phyloP scores from a whole-genome alignment of 1,140 invertebrate species.

The Galendromus occidentalis region DNA sequence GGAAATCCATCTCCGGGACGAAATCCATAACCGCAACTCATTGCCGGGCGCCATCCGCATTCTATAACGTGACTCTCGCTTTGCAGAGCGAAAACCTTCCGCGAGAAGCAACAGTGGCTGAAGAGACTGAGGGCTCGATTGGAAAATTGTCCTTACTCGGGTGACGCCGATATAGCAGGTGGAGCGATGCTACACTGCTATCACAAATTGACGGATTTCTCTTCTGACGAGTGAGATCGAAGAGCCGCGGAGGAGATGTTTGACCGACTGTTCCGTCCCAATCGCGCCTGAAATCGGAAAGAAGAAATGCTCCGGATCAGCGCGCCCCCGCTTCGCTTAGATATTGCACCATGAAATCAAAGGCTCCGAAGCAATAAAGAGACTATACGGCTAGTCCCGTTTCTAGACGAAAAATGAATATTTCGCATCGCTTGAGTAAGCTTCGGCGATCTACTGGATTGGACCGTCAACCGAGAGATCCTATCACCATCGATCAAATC shows the following conservation, averaged over 20 bases:
- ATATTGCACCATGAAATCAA: not conserved
- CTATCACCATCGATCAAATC: too few species aligned
- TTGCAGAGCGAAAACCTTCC: not conserved
- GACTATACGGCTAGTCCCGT: too few species aligned
- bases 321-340: not conserved
- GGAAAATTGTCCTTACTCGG: not conserved
- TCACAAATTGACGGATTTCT: not conserved
- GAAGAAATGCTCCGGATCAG: not conserved
- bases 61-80: not conserved
- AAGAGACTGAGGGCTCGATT: not conserved
- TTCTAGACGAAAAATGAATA: too few species aligned
- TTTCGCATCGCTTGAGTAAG: too few species aligned
- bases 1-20: not conserved
- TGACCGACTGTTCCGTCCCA: not conserved
- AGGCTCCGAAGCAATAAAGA: not conserved
- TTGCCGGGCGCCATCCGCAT: not conserved
- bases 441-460: too few species aligned
- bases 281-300: not conserved
- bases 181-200: not conserved
- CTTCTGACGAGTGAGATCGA: not conserved
- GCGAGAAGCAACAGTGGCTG: not conserved
- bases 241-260: not conserved
- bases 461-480: too few species aligned
- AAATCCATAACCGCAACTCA: not conserved
- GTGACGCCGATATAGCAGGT: not conserved